Evolutionary conservation across 2,888 invertebrate genomes (phyloP), one percentile per base, ranked within the genome.

Genomic region (Mesochorus sp.): DNA sequence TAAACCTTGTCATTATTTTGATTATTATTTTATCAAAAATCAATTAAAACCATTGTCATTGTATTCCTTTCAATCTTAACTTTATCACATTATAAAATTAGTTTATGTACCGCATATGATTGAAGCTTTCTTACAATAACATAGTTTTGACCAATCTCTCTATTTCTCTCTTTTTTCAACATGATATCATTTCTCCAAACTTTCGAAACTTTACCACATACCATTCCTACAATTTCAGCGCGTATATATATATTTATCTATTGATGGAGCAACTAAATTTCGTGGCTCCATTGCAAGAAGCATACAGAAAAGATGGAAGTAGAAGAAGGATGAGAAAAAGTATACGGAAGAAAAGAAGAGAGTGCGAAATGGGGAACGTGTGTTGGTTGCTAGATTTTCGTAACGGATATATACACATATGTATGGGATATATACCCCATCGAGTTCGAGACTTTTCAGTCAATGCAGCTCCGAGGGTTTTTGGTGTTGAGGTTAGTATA

Each of bases 271-370:
- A 64, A 47, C 64, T 64, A 64, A 66, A 64, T 55, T 70, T 37
- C 14, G 28, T n/a, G 21, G 61, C 75, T 62, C 68, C 47, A 76
- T 76, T 47, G 75, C n/a, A 70, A 62, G 47, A 47, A 49, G 17
- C 31, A 39, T 37, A 53, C 14, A 39, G 49, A 66, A 34, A 3
- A 14, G 51, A 28, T 12, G 12, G 44, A 21, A 14, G 42, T 10
- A 5, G 12, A n/a, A 34, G 26, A 24, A 44, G 6, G 3, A 1
- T 28, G 26, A 26, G 28, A 49, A 14, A 37, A 71, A 34, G 42
- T 37, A 26, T 53, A 26, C n/a, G 26, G 17, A n/a, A 24, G 24
- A 17, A 39, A 42, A 19, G 8, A 59, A 51, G 53, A 39, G 47
- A 26, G 59, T 34, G 28, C 26, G 31, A 66, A 44, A 44, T 64